These are phyloP conservation scores for Enteromius argenteus DNA, from an alignment of 2,797 vertebrate genomes.

Conservation along the genomic window DNA sequence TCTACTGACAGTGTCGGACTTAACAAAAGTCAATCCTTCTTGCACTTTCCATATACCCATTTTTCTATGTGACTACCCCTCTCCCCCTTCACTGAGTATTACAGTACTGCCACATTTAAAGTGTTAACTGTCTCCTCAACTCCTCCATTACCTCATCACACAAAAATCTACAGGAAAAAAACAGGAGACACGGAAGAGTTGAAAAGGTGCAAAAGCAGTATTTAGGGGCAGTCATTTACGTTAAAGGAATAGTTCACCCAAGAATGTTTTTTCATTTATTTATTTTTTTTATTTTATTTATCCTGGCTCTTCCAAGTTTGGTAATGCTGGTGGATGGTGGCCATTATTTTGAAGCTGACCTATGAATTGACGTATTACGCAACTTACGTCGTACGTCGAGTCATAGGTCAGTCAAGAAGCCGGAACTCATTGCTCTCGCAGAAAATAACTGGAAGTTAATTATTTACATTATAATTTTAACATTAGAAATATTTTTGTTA, in stretches of 20 bases:
- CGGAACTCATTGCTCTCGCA: no score
- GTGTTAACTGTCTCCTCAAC: slow-evolving; percentile 28
- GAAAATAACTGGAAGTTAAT: no score
- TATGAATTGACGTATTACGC: no score
- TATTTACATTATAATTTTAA: no score
- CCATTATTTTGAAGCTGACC: no score
- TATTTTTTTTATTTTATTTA: no score
- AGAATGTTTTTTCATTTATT: not conserved
- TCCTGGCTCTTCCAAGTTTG: no score
- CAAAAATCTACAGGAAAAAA: slow-evolving; percentile 36
- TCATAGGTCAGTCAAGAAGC: no score
- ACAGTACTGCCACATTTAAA: slow-evolving; percentile 25
- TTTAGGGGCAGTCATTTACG: not conserved
- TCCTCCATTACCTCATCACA: slow-evolving; percentile 45
- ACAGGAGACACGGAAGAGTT: slow-evolving; percentile 21
- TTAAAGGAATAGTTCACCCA: not conserved
- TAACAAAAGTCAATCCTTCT: not conserved
- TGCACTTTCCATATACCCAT: not conserved
- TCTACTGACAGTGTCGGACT: not conserved
- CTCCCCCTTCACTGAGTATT: slow-evolving; percentile 14
- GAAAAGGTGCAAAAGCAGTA: not conserved
- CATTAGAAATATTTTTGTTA: no score
- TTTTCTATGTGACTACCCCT: not conserved
- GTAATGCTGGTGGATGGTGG: no score
- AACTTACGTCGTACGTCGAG: no score